Evolutionary conservation across 2,797 vertebrate genomes (phyloP).

Genomic region (Adrianichthys oophorus): DNA sequence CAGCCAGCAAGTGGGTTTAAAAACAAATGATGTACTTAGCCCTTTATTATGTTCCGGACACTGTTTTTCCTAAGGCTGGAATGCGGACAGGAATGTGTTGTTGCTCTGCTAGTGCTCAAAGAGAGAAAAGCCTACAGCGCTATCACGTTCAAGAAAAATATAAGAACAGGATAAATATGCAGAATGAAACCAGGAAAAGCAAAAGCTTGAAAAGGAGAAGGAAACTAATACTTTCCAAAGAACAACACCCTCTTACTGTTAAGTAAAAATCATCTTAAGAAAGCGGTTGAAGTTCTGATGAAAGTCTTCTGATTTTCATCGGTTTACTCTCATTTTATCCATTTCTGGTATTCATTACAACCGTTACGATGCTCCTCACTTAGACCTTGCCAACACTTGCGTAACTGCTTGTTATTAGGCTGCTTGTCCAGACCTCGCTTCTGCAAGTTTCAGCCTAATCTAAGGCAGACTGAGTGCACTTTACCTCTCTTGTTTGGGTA

Average conservation of each 20-base stretch:
- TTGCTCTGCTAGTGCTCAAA: slow-evolving; percentile 69
- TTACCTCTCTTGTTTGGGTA: slow-evolving; percentile 2
- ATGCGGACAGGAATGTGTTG: slow-evolving; percentile 83
- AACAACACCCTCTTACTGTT: slow-evolving; percentile 33
- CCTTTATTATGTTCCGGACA: slow-evolving; percentile 79
- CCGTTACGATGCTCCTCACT: slow-evolving; percentile 58
- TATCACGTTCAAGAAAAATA: slow-evolving; percentile 50
- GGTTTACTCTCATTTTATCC: slow-evolving; percentile 17
- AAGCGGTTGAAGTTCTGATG: slow-evolving; percentile 23
- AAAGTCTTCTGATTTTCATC: slow-evolving; percentile 35
- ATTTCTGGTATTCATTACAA: slow-evolving; percentile 69
- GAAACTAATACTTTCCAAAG: slow-evolving; percentile 8
- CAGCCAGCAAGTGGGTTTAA: slow-evolving; percentile 69
- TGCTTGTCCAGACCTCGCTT: slow-evolving; percentile 30
- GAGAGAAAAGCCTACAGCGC: slow-evolving; percentile 62
- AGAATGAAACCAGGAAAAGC: slow-evolving; percentile 23
- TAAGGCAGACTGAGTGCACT: slow-evolving; percentile 4
- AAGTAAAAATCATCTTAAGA: slow-evolving; percentile 17
- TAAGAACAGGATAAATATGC: slow-evolving; percentile 12
- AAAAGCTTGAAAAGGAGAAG: slow-evolving; percentile 8
- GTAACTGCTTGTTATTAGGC: slow-evolving; percentile 55
- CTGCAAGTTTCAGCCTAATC: background rate
- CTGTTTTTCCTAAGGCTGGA: slow-evolving; percentile 78
- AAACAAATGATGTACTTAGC: slow-evolving; percentile 76
- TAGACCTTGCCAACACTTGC: slow-evolving; percentile 48